Evolutionary conservation across 2,113 vertebrate genomes (phyloP).

Genomic region (Siphamia tubifer): DNA sequence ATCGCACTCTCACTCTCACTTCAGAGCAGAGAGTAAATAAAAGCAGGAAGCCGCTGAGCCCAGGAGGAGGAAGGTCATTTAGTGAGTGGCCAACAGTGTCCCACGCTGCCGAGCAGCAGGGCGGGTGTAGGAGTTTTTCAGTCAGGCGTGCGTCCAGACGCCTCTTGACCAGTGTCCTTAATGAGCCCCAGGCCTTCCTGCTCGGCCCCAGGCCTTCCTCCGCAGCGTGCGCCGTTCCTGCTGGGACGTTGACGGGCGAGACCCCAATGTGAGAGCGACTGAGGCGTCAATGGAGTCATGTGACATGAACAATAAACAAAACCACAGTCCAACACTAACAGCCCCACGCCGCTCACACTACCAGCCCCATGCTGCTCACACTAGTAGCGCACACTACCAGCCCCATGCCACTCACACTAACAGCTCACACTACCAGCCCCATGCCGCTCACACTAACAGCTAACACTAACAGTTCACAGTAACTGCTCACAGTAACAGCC

Average conservation of each 20-base stretch:
- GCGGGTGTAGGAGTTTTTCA: conserved; percentile 47
- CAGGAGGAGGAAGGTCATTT: conserved; percentile 53
- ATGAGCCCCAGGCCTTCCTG: conserved; percentile 79
- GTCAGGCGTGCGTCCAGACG: conserved; percentile 64
- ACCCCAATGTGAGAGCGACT: conserved; percentile 38
- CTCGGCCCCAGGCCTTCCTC: conserved; percentile 77
- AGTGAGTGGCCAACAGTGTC: conserved; percentile 56
- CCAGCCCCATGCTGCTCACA: too few relatives aligned
- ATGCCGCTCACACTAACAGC: too few relatives aligned
- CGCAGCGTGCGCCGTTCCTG: conserved; percentile 71
- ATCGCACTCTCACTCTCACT: too few relatives aligned
- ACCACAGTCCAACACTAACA: conserved; percentile 61
- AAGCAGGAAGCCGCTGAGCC: conserved; percentile 60
- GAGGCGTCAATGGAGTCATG: conserved; percentile 60
- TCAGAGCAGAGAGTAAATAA: conserved; percentile 51
- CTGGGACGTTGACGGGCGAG: conserved; percentile 42
- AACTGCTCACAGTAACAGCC: too few relatives aligned
- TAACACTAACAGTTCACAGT: too few relatives aligned
- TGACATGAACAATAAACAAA: conserved; percentile 65
- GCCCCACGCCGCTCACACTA: too few relatives aligned
- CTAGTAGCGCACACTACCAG: too few relatives aligned
- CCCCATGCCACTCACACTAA: too few relatives aligned
- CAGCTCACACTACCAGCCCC: too few relatives aligned
- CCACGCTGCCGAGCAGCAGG: conserved; percentile 41
- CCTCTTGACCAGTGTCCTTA: conserved; percentile 78